Base-by-base conservation (phyloP, 2,113 vertebrate species). In the Puntigrus tetrazona region DNA sequence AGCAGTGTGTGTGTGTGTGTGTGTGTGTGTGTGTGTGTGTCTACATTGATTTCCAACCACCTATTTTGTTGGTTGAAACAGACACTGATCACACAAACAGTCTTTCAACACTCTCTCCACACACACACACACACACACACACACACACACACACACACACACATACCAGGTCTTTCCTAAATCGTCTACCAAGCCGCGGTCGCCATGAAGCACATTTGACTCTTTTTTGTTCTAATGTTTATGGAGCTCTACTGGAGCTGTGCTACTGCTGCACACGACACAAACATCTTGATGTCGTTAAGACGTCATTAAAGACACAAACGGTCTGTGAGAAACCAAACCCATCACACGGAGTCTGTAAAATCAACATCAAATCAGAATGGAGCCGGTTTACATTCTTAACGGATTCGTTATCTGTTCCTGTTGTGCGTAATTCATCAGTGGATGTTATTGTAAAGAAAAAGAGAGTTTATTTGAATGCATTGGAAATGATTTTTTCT, bases 201-300 rank as follows among this genome's bases (percentile, higher is more conserved):
- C 5, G 10, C 59, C 59, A 86, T 90, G 90, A 92, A 92, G 82
- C 80, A 88, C 84, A 50, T 76, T 87, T 89, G 87, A 91, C 90
- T 88, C 85, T 89, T 91, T 92, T 91, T 91, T 89, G 89, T 88
- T 84, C 82, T 89, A 85, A 88, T 90, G 90, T 93, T 93, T 92
- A 92, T 91, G 87, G 86, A 87, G 82, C 57, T 77, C 18, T 36
- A 82, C 85, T 50, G 84, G 65, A 87, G 88, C 81, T 88, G 84
- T 82, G 82, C 85, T 78, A 80, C 87, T 87, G 88, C 86, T 87
- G 89, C 77, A 78, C 88, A 91, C 92, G 89, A 90, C 59, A 87
- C 74, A 78, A 91, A 93, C 94, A 94, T 94, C 92, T 94, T 94
- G 94, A 91, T 92, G 93, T 92, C 90, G 94, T 94, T 95, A 94